Conservation (phyloP, 2,113 vertebrate genomes). For the Pluvialis apricaria region DNA sequence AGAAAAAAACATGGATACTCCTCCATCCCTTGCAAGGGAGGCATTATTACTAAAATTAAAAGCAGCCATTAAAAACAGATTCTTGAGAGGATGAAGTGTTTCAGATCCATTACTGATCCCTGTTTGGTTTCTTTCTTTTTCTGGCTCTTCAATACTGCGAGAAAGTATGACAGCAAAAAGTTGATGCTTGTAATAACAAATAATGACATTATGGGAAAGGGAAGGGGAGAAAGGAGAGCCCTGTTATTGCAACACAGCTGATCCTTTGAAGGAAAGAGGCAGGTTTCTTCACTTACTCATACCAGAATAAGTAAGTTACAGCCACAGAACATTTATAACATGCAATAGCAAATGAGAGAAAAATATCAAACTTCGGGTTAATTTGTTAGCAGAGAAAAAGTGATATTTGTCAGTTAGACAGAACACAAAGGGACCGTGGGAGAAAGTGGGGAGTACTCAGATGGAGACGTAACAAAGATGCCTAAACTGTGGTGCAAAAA, state of each 20-base stretch:
- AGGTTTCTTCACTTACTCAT: not conserved
- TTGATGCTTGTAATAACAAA: not conserved
- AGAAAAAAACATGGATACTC: not conserved
- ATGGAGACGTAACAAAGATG: not conserved
- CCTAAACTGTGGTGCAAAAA: not conserved
- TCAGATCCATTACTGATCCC: not conserved
- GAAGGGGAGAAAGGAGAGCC: not conserved
- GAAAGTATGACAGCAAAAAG: not conserved
- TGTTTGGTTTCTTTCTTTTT: not conserved
- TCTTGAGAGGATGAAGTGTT: not conserved
- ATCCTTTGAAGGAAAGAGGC: not conserved
- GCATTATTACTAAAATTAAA: not conserved
- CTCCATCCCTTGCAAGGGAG: not conserved
- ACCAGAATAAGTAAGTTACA: not conserved
- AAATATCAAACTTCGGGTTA: fast-evolving
- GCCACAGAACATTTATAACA: not conserved
- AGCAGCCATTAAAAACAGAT: not conserved
- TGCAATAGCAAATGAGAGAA: fast-evolving
- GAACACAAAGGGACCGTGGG: not conserved
- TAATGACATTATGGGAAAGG: not conserved
- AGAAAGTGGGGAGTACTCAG: fast-evolving
- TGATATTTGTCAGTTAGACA: not conserved
- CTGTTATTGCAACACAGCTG: not conserved
- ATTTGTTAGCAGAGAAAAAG: not conserved
- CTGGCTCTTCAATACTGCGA: not conserved